Percentiles rank a stretch among this genome's conserved stretches.
phyloP scores from a whole-genome alignment of 2,888 invertebrate species.

The Scrobipalpa costella region DNA sequence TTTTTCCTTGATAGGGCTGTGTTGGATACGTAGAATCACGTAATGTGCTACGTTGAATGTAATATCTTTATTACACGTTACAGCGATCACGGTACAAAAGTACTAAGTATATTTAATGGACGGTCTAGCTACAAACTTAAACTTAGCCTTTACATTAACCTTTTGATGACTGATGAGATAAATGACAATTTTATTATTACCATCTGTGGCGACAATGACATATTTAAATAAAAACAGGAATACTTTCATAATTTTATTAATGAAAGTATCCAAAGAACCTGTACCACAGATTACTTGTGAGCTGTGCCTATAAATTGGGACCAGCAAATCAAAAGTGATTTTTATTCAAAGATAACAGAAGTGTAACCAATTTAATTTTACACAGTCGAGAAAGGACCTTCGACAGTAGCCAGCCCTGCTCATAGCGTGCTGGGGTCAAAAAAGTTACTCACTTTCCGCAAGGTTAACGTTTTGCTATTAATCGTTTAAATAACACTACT shows the following conservation, averaged over 20 bases:
- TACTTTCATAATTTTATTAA: too few relatives aligned
- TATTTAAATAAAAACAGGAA: too few relatives aligned
- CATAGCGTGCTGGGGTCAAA: constrained; percentile 18
- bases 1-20: constrained; percentile 18
- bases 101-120: background rate
- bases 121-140: background rate
- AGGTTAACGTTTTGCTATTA: constrained; percentile 14
- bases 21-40: constrained; percentile 8
- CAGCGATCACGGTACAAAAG: background rate
- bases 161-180: too few relatives aligned
- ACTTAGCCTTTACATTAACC: background rate
- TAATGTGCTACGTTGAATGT: background rate
- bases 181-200: too few relatives aligned
- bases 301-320: too few relatives aligned
- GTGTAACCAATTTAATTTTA: background rate
- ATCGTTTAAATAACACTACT: background rate
- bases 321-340: too few relatives aligned
- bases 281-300: too few relatives aligned
- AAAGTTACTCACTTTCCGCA: constrained; percentile 4
- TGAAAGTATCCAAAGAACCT: too few relatives aligned
- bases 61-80: constrained; percentile 7
- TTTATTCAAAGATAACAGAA: background rate
- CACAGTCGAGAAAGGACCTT: background rate
- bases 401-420: background rate
- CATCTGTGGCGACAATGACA: too few relatives aligned